phyloP scores from a whole-genome alignment of 1,140 invertebrate genomes.

The Drosophila orena region DNA sequence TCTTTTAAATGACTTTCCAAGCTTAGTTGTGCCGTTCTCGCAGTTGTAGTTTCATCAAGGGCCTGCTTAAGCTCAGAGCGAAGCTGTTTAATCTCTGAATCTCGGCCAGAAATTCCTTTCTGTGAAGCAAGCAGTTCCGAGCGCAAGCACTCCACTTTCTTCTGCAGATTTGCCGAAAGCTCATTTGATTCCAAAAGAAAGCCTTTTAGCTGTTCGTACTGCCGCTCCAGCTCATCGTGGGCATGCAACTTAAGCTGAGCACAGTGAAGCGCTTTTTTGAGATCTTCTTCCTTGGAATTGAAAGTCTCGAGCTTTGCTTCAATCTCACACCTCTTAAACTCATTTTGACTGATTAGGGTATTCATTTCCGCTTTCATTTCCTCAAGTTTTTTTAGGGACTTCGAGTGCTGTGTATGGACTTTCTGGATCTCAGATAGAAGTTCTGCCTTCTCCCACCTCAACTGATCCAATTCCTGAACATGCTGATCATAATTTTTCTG shows the following conservation, averaged over 20 bases:
- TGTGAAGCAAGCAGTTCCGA: neutral
- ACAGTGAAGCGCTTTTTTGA: slow-evolving; percentile 10
- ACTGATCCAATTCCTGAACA: slow-evolving; percentile 12
- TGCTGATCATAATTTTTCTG: slow-evolving; percentile 21
- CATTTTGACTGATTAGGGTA: neutral
- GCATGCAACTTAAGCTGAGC: neutral
- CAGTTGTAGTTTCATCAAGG: neutral
- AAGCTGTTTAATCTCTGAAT: slow-evolving; percentile 6
- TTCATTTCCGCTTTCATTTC: neutral
- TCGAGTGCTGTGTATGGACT: neutral
- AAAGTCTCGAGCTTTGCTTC: slow-evolving; percentile 11
- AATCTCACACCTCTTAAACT: slow-evolving; percentile 2
- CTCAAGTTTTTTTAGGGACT: neutral
- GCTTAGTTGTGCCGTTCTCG: neutral
- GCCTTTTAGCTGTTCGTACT: slow-evolving; percentile 18
- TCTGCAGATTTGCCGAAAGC: neutral
- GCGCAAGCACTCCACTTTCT: slow-evolving; percentile 6
- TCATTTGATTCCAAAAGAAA: neutral
- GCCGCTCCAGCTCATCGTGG: slow-evolving; percentile 10
- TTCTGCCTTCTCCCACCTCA: slow-evolving; percentile 24
- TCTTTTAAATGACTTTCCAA: slow-evolving; percentile 7
- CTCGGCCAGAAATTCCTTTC: neutral
- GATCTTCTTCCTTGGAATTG: slow-evolving; percentile 14
- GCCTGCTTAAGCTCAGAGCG: slow-evolving; percentile 8
- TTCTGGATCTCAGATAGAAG: slow-evolving; percentile 25